These are phyloP conservation scores for Bursaphelenchus okinawaensis DNA, from an alignment of 2,888 invertebrate genomes.

Conservation along the genomic window DNA sequence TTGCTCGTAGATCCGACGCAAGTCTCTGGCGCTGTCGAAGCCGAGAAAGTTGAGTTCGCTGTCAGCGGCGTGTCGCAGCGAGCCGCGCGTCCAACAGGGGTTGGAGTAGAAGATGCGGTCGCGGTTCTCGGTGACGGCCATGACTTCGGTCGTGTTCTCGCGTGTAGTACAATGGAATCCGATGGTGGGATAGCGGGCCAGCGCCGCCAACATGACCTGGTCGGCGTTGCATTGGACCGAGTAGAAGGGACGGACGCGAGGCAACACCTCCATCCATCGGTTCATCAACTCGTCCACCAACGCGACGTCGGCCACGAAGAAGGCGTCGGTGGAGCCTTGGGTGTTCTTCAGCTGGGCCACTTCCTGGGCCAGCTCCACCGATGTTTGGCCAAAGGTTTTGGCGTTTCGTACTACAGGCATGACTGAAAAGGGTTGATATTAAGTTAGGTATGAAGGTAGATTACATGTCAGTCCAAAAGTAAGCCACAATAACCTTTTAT, in stretches of 20 bases:
- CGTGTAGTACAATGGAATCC: conserved; percentile 96
- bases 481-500: no score
- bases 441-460: no score
- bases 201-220: conserved; percentile 67
- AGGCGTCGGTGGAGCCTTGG: conserved; percentile 32
- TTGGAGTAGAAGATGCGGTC: conserved; percentile 34
- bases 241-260: conserved; percentile 46
- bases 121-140: conserved; percentile 24
- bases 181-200: conserved; percentile 66
- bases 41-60: conserved; percentile 36
- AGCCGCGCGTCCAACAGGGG: conserved; percentile 30
- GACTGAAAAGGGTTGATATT: no score
- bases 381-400: neutral
- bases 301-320: conserved; percentile 53
- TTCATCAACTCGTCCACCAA: conserved; percentile 34
- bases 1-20: conserved; percentile 33
- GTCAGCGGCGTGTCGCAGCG: conserved; percentile 19
- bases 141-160: conserved; percentile 50
- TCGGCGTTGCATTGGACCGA: conserved; percentile 96
- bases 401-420: neutral
- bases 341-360: conserved; percentile 16
- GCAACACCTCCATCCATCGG: conserved; percentile 72
- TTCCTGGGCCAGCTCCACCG: conserved; percentile 22
- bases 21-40: conserved; percentile 46
- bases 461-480: no score